Evolutionary conservation across 1,140 invertebrate genomes (phyloP), one percentile per base, ranked within the genome.

Genomic region (Orchestia grillus): DNA sequence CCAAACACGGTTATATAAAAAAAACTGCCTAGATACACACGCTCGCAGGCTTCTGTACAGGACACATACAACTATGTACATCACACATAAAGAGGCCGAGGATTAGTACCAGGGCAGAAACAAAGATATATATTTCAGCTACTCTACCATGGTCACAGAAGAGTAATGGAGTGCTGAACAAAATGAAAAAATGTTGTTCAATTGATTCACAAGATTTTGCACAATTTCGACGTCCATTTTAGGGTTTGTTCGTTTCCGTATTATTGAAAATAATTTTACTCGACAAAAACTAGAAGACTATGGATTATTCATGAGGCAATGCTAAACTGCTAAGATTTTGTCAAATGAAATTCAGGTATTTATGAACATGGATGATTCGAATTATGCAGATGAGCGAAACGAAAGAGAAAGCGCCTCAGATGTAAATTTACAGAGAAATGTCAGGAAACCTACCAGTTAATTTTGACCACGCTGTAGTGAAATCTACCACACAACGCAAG

Each of bases 41-140:
- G 40, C 92, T 94, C 44, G 92, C 92, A 94, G 44, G 40, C 92
- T 45, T 94, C 41, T 94, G 92, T 94, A 94, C 92, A 94, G 36
- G 4, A 94, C 92, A 47, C 92, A 45, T 44, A 94, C 92, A 94
- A 45, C 40, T 94, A 47, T 94, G 44, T 94, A 45, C 92, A 94
- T 40, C 92, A 40, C 36, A 94, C 44, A 94, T 94, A 94, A 94
- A 94, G 62, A 77, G 62, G 28, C 62, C 62, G 11, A 77, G 62
- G 62, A 77, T 77, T 28, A 77, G 11, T 28, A 77, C 62, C 62
- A 77, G 28, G 62, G 62, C 62, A 77, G 62, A 77, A 77, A 77
- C 11, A 77, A 77, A 28, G 62, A 77, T 3, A 77, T 36, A 77
- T 53, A 77, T 15, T 77, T 77, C 62, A 77, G 62, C 62, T 36